Base-by-base conservation (phyloP, 2,797 vertebrate species). In the Nannoperca australis region DNA sequence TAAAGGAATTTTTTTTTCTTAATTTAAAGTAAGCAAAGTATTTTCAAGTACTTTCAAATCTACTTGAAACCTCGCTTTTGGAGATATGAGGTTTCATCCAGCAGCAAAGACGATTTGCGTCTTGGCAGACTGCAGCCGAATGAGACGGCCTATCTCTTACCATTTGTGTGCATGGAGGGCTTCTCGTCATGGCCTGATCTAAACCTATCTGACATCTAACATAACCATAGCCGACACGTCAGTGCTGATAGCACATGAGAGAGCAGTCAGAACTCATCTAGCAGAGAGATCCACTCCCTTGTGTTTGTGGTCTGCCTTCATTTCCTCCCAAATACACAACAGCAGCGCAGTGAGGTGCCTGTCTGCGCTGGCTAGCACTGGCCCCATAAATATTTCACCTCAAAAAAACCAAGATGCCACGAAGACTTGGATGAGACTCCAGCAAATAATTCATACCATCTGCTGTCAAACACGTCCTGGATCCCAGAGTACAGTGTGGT, bases 371-470 rank as follows among this genome's bases (percentile, higher is more conserved):
- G 70, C 63, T 75, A 74, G 84, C 49, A 62, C 49, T 59, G 47
- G 64, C 56, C 27, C 73, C 84, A 93, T 94, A 84, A 93, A 94
- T 93, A 94, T 94, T 93, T 94, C 71, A 94, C 82, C 82, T 83
- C 17, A 70, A 81, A 75, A 38, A 88, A 87, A 85, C 61, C 69
- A 80, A 81, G 67, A 87, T 85, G 84, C 86, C 83, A 83, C 84
- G 76, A 85, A 77, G 78, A 58, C 74, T 85, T 73, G 82, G 79
- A 88, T 79, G 70, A 88, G 77, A 83, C 79, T 76, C 78, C 63
- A 81, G 85, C 85, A 89, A 94, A 93, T 91, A 92, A 93, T 93
- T 93, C 68, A 91, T 92, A 85, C 83, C 85, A 86, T 91, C 76
- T 92, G 85, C 85, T 91, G 87, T 93, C 83, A 85, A 85, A 86